Percentiles rank a stretch among this genome's conserved stretches.
These are phyloP conservation scores for Amiota minor DNA, from an alignment of 2,888 invertebrate genomes.

Conservation along the genomic window DNA sequence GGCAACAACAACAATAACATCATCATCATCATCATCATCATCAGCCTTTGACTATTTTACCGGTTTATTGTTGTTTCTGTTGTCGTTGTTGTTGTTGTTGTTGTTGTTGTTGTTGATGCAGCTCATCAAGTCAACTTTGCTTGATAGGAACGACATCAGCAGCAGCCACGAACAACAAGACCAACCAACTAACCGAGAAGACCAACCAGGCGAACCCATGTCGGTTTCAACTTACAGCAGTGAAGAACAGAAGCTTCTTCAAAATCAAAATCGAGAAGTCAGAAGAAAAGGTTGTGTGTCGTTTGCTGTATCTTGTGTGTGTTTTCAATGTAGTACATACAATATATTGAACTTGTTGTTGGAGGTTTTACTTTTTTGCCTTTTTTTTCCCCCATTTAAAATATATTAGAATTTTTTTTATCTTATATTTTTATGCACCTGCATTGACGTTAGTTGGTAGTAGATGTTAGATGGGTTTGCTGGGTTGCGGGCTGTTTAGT, in stretches of 20 bases:
- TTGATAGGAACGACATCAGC: constrained; percentile 1
- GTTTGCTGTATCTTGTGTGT: constrained; percentile 27
- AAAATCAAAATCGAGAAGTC: no score
- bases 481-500: constrained; percentile 32
- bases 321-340: no score
- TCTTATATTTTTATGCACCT: constrained; percentile 46
- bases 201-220: neutral
- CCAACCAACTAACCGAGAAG: neutral
- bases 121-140: constrained; percentile 22
- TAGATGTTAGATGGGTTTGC: constrained; percentile 1
- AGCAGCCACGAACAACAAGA: neutral
- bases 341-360: neutral
- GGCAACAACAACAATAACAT: constrained; percentile 31
- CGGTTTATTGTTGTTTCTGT: neutral
- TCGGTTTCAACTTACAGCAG: neutral
- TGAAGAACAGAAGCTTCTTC: no score
- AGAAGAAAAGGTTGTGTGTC: neutral
- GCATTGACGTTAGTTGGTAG: constrained; percentile 63
- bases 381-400: neutral
- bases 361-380: neutral
- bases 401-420: constrained; percentile 1
- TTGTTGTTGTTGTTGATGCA: constrained; percentile 20
- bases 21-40: constrained; percentile 19
- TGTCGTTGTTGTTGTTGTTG: constrained; percentile 23
- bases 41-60: constrained; percentile 4